Evolutionary conservation across 2,113 vertebrate genomes (phyloP), one percentile per base, ranked within the genome.

Genomic region (Lathamus discolor): DNA sequence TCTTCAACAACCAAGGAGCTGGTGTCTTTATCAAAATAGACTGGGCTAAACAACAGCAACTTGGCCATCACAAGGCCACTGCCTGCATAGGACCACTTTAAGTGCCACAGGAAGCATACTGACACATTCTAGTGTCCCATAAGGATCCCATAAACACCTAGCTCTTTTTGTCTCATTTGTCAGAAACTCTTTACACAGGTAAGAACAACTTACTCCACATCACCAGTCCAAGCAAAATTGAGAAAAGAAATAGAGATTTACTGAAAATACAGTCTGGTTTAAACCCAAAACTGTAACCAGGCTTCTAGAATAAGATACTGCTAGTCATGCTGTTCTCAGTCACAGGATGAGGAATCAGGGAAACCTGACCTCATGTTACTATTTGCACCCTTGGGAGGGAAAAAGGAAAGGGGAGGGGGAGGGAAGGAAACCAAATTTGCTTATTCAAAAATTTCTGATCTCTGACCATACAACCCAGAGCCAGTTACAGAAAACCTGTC

Each of bases 41-140:
- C 48, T 68, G 29, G 70, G 48, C 17, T 83, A n/a, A 81, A 67
- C 28, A 74, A 6, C 61, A 94, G 48, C 62, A 59, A 4, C 9
- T 14, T 12, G 11, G n/a, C 43, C 29, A 72, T 46, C 39, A 69
- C 49, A 77, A 52, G 33, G 48, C 17, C 17, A 33, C 54, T 51
- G 68, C 27, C 29, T 1, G 0, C 9, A 15, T 2, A 46, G 23
- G 6, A 61, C 7, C 19, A 8, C 39, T 28, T 0, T 1, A 33
- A 62, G 8, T 7, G 18, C 46, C 61, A 51, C 49, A 61, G 35
- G 13, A 51, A 74, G 7, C 33, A 29, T 46, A n/a, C 3, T 9
- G 22, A 86, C 76, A 89, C 19, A 48, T 13, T 55, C 35, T 2
- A 13, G 35, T 22, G 19, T 49, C 13, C 51, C 82, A 62, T 20